These are phyloP conservation scores for Gallinago undulata DNA, from an alignment of 2,113 vertebrate species.

Conservation along the genomic window DNA sequence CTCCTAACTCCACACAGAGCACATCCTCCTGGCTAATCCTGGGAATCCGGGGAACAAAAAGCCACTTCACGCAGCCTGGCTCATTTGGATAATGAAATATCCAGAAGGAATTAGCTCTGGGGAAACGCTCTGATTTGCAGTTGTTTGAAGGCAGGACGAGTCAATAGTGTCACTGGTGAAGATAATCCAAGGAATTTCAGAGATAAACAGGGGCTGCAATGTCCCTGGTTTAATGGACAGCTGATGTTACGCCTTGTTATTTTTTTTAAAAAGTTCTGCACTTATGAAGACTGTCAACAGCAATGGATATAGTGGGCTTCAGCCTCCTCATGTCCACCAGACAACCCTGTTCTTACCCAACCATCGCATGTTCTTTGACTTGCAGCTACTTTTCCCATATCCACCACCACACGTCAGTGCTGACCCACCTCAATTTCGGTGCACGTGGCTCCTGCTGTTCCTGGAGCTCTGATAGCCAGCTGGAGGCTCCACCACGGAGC, in stretches of 20 bases:
- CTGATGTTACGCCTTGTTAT: not conserved
- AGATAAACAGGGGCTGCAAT: conserved; percentile 10
- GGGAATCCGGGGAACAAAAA: conserved; percentile 15
- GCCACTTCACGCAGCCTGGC: not conserved
- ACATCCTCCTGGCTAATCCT: not conserved
- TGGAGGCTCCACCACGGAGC: not conserved
- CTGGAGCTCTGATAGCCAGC: not conserved
- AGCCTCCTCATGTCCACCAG: not conserved
- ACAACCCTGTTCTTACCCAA: not conserved
- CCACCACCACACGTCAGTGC: not conserved
- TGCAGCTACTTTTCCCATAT: not conserved
- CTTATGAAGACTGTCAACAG: not conserved
- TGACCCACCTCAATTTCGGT: not conserved
- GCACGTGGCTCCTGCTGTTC: not conserved
- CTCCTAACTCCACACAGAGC: not conserved
- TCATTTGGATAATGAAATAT: conserved; percentile 11
- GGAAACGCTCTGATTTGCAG: not conserved
- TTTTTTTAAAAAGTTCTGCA: not conserved
- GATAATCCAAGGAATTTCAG: conserved; percentile 27
- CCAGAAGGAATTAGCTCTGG: conserved; percentile 14
- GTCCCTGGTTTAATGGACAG: not conserved
- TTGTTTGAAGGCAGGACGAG: conserved; percentile 24
- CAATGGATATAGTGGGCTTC: not conserved
- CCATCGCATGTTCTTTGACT: not conserved
- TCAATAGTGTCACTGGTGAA: conserved; percentile 19